Conservation (phyloP, 2,113 vertebrate genomes). For the Paradisaea rubra region DNA sequence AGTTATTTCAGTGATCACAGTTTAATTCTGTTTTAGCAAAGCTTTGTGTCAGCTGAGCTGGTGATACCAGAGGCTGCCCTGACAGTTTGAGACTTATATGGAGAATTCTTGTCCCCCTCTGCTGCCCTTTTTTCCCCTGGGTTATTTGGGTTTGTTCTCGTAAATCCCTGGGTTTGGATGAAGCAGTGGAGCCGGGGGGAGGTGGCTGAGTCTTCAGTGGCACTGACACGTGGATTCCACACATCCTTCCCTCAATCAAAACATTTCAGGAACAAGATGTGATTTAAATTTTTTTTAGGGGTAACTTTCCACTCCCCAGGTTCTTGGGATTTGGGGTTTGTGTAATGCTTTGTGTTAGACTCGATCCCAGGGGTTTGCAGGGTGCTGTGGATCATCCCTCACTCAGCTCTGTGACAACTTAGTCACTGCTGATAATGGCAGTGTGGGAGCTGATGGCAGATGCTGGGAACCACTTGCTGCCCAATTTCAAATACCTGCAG, state of each 20-base stretch:
- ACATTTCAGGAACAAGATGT: neutral
- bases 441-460: slow-evolving; percentile 18
- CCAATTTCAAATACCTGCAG: neutral
- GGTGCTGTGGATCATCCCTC: neutral
- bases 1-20: neutral
- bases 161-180: neutral
- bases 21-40: neutral
- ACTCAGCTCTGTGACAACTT: neutral
- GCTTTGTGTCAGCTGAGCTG: neutral
- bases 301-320: neutral
- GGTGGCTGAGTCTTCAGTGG: neutral
- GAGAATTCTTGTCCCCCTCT: neutral
- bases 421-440: neutral
- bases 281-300: neutral
- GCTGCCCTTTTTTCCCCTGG: neutral
- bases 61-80: neutral
- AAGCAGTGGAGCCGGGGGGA: neutral
- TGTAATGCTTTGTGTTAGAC: neutral
- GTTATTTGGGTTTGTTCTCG: neutral
- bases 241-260: neutral
- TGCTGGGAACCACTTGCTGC: neutral
- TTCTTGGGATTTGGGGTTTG: neutral
- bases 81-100: neutral
- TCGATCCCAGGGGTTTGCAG: neutral
- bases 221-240: neutral